Evolutionary conservation across 2,888 invertebrate species (phyloP).

Genomic region (Leucophenga maculata): DNA sequence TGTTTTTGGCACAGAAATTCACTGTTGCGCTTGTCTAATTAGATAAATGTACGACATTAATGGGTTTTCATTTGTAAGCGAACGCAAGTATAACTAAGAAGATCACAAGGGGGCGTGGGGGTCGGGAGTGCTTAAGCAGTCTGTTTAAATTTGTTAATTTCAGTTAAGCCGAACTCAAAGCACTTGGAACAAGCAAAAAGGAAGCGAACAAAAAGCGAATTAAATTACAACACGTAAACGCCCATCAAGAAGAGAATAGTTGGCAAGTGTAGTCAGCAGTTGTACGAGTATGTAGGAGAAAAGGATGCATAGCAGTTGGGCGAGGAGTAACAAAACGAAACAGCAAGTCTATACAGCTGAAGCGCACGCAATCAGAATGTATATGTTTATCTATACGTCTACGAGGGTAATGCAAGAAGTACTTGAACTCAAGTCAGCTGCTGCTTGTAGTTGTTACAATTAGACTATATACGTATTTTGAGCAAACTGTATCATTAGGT

Average conservation of each 20-base stretch:
- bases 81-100: slow-evolving; percentile 3
- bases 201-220: slow-evolving; percentile 1
- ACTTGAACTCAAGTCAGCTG: too few relatives aligned
- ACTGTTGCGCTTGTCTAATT: slow-evolving; percentile 57
- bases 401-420: background rate
- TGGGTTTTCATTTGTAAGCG: slow-evolving; percentile 40
- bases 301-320: background rate
- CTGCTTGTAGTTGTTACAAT: too few relatives aligned
- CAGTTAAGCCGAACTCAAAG: slow-evolving; percentile 7
- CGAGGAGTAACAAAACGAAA: too few relatives aligned
- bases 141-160: slow-evolving; percentile 22
- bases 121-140: background rate
- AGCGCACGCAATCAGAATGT: background rate
- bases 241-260: background rate
- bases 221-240: slow-evolving; percentile 20
- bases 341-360: background rate
- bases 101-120: background rate
- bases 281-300: background rate
- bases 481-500: too few relatives aligned
- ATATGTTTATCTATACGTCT: background rate
- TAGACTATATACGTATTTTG: too few relatives aligned
- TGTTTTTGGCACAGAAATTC: slow-evolving; percentile 8
- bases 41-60: slow-evolving; percentile 62
- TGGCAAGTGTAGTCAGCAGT: background rate
- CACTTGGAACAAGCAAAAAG: background rate